phyloP scores from a whole-genome alignment of 2,113 vertebrate species.

The Lycaon pictus region DNA sequence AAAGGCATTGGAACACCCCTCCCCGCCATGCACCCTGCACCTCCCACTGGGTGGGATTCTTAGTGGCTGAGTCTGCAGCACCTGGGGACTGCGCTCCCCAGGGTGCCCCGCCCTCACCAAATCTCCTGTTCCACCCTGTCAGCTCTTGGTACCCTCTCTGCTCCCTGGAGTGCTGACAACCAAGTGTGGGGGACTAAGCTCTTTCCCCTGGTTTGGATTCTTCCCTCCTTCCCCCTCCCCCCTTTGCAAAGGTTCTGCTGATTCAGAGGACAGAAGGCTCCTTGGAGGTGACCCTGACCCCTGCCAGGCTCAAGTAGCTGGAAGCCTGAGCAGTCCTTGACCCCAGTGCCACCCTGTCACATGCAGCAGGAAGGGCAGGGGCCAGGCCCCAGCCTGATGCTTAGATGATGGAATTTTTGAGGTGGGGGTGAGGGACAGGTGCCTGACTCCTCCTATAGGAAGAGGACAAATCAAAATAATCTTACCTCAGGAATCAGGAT shows the following conservation, averaged over 20 bases:
- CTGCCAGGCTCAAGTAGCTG: constrained; percentile 2
- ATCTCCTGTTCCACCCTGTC: constrained; percentile 69
- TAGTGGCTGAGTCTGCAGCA: constrained; percentile 57
- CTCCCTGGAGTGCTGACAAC: constrained; percentile 59
- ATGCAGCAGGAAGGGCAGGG: not conserved
- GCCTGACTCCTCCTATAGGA: not conserved
- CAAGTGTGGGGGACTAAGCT: constrained; percentile 13
- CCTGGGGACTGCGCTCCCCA: constrained; percentile 25
- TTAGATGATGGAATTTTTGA: not conserved
- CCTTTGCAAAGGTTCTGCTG: constrained; percentile 66
- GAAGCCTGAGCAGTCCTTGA: not conserved
- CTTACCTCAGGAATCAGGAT: not conserved
- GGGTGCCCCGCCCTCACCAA: not conserved
- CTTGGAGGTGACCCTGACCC: constrained; percentile 76
- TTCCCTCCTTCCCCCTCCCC: not conserved
- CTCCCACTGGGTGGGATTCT: constrained; percentile 18
- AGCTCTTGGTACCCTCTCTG: constrained; percentile 41
- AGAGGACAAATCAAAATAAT: constrained; percentile 12
- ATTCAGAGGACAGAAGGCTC: constrained; percentile 66
- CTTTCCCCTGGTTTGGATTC: constrained; percentile 9
- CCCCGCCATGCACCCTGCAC: not conserved
- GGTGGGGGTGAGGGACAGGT: not conserved
- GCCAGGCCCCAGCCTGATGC: not conserved
- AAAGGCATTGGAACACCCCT: not conserved
- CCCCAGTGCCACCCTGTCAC: not conserved